Evolutionary conservation across 1,140 invertebrate genomes (phyloP).

Genomic region (Drosophila nannoptera): DNA sequence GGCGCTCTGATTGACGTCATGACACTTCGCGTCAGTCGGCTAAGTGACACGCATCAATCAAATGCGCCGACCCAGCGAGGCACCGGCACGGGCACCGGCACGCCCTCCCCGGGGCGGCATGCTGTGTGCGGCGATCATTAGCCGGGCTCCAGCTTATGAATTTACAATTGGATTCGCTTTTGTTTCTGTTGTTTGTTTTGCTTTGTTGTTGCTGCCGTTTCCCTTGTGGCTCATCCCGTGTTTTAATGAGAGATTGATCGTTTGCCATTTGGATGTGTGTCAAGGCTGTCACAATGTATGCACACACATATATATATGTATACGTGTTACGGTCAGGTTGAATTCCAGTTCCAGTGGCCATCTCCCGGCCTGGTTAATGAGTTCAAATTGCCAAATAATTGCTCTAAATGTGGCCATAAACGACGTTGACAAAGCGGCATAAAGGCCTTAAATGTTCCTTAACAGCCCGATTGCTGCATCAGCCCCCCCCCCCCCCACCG

Average conservation of each 20-base stretch:
- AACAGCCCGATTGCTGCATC: slow-evolving; percentile 41
- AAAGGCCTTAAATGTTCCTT: slow-evolving; percentile 31
- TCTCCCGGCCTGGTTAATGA: slow-evolving; percentile 44
- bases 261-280: slow-evolving; percentile 57
- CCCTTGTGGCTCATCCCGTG: not conserved
- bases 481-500: slow-evolving; percentile 19
- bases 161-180: slow-evolving; percentile 4
- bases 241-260: slow-evolving; percentile 38
- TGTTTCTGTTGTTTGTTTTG: slow-evolving; percentile 9
- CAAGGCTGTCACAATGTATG: slow-evolving; percentile 39
- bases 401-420: slow-evolving; percentile 53
- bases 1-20: slow-evolving; percentile 8
- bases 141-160: slow-evolving; percentile 2
- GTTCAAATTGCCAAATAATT: slow-evolving; percentile 71
- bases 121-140: slow-evolving; percentile 21
- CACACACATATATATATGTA: too few relatives aligned
- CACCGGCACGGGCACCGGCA: not conserved
- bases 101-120: slow-evolving; percentile 6
- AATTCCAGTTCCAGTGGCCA: slow-evolving; percentile 34
- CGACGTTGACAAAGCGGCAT: slow-evolving; percentile 32
- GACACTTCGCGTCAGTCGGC: not conserved
- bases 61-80: slow-evolving; percentile 7
- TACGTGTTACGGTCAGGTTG: slow-evolving; percentile 19
- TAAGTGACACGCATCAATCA: slow-evolving; percentile 49
- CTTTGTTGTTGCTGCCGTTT: slow-evolving; percentile 13